Conservation (phyloP, 2,113 vertebrate genomes). For the Stercorarius parasiticus region DNA sequence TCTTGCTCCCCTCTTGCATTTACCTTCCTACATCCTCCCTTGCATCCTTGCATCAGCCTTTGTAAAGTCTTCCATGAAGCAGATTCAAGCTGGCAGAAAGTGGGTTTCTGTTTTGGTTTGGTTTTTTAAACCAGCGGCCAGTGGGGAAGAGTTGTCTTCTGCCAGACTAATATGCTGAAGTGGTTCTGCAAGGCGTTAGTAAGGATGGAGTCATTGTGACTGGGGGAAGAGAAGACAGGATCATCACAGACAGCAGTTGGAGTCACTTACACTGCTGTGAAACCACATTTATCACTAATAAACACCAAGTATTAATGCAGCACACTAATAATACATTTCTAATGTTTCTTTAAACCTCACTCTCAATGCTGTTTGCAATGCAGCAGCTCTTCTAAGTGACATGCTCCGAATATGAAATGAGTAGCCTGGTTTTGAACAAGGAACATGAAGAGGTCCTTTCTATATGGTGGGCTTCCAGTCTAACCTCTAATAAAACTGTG, state of each 20-base stretch:
- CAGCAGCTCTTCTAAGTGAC: background rate
- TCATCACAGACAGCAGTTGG: background rate
- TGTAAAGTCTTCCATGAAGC: background rate
- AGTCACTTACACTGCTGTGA: background rate
- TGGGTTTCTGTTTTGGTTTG: background rate
- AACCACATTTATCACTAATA: background rate
- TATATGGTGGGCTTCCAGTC: background rate
- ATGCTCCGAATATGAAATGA: background rate
- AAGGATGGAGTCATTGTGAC: background rate
- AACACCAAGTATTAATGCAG: background rate
- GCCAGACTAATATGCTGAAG: background rate
- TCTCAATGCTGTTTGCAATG: background rate
- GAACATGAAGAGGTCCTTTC: background rate
- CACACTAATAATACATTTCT: slow-evolving; percentile 1
- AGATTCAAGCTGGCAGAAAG: background rate
- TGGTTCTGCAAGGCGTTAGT: background rate
- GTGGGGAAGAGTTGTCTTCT: background rate
- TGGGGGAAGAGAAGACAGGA: background rate
- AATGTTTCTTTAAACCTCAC: background rate
- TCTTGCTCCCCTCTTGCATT: background rate
- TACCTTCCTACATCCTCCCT: background rate
- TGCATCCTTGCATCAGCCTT: background rate
- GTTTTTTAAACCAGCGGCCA: background rate
- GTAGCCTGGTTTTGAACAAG: background rate
- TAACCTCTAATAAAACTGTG: background rate